Conservation (phyloP, 2,797 vertebrate genomes). For the Manis crassicaudata region DNA sequence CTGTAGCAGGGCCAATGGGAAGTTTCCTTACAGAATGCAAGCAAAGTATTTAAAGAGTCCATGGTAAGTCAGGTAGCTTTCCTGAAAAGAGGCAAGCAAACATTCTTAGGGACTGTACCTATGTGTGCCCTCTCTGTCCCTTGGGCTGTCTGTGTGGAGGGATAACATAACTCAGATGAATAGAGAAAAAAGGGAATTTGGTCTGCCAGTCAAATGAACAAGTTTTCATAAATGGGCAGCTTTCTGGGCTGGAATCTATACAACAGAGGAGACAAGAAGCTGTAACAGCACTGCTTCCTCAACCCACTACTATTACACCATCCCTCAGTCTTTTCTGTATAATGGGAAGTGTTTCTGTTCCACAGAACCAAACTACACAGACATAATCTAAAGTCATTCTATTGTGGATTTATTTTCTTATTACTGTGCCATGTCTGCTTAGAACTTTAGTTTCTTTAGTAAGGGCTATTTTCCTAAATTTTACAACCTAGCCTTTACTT, state of each 20-base stretch:
- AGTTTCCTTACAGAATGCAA: background rate
- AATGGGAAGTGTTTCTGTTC: background rate
- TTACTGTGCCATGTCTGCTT: background rate
- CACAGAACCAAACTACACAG: background rate
- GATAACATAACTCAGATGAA: background rate
- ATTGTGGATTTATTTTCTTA: background rate
- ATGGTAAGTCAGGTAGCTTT: background rate
- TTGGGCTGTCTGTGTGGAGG: background rate
- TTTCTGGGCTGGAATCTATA: background rate
- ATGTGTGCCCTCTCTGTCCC: background rate
- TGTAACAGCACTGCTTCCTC: background rate
- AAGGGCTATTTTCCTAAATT: background rate
- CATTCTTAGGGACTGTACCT: background rate
- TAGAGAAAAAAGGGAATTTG: background rate
- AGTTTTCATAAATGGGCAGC: background rate
- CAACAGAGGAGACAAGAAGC: background rate
- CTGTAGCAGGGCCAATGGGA: background rate
- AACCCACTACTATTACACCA: no score
- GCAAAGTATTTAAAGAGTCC: background rate
- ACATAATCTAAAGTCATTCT: constrained; percentile 3
- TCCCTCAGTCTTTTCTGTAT: background rate
- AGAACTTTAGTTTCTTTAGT: constrained; percentile 28
- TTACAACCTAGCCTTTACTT: background rate
- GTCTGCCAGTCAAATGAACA: background rate
- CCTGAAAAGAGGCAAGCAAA: background rate